Evolutionary conservation across 2,113 vertebrate species (phyloP).

Genomic region (Oryzias curvinotus): DNA sequence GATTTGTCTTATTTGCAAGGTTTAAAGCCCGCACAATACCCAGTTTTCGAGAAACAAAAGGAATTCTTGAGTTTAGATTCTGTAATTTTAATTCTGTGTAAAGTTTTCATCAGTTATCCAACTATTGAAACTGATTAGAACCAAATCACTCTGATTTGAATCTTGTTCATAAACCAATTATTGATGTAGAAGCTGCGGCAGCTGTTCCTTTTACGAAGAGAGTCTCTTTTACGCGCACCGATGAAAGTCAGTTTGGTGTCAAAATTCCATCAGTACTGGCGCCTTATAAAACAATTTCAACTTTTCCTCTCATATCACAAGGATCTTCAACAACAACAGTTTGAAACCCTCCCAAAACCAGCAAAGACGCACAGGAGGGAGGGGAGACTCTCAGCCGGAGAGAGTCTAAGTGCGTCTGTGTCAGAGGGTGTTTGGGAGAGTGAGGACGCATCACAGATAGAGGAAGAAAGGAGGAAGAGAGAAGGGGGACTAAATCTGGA

Average conservation of each 20-base stretch:
- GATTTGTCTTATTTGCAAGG: conserved; percentile 5
- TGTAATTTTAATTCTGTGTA: background rate
- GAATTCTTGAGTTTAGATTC: background rate
- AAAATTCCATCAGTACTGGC: background rate
- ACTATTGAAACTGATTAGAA: background rate
- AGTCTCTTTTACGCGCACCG: conserved; percentile 35
- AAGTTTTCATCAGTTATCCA: conserved; percentile 15
- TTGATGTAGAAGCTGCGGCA: background rate
- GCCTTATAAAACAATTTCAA: conserved; percentile 8
- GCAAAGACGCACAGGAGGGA: conserved; percentile 68
- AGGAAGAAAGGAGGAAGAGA: conserved; percentile 62
- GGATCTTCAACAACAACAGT: conserved; percentile 61
- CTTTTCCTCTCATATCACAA: conserved; percentile 57
- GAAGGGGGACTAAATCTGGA: conserved; percentile 75
- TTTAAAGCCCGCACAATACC: background rate
- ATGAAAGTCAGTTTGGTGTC: background rate
- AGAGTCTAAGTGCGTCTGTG: conserved; percentile 54
- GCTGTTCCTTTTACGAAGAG: conserved; percentile 33
- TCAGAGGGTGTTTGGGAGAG: conserved; percentile 68
- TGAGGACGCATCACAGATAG: conserved; percentile 56
- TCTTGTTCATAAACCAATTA: background rate
- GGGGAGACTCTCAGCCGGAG: conserved; percentile 61
- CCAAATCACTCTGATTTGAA: background rate
- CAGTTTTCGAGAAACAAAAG: background rate
- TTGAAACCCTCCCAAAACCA: conserved; percentile 70